Base-by-base conservation (phyloP, 23 tunicate species). In the Phallusia fumigata region DNA sequence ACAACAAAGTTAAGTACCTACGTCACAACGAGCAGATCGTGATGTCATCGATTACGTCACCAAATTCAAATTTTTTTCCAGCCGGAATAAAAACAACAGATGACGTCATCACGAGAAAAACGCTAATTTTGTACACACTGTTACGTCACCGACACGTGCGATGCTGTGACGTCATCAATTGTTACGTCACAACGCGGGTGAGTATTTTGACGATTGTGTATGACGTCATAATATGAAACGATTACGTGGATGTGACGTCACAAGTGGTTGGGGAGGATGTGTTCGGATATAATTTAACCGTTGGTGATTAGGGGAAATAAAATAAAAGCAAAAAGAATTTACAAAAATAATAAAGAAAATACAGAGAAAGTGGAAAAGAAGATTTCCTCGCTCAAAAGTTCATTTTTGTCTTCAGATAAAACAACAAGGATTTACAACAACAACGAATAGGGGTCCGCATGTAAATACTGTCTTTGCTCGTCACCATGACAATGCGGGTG, bases 271-370 rank as follows among this genome's bases (percentile, higher is more conserved):
- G 47, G 47, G n/a, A n/a, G n/a, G n/a, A n/a, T n/a, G n/a, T n/a
- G n/a, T n/a, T n/a, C n/a, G n/a, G n/a, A n/a, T n/a, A n/a, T n/a
- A n/a, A n/a, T n/a, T n/a, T n/a, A n/a, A n/a, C n/a, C n/a, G n/a
- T 40, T 40, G 5, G 47, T 40, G 47, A 40, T 40, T 40, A 16
- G 69, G 28, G 16, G 28, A 13, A 58, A 58, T 58, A 58, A 58
- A 58, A 58, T 58, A 58, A 58, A 58, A 58, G 28, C 69, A 58
- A 16, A 24, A 58, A 10, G 11, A 58, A 58, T 58, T 58, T 58
- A 58, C 69, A 58, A 58, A 58, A 58, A 58, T 58, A 58, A 58
- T 58, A 58, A 58, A 58, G 69, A 58, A 58, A 58, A 58, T 58
- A 58, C 69, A 58, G 69, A 58, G 69, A 58, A 58, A 18, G 58